phyloP scores from a whole-genome alignment of 2,888 invertebrate genomes.

The Chalcis sispes region DNA sequence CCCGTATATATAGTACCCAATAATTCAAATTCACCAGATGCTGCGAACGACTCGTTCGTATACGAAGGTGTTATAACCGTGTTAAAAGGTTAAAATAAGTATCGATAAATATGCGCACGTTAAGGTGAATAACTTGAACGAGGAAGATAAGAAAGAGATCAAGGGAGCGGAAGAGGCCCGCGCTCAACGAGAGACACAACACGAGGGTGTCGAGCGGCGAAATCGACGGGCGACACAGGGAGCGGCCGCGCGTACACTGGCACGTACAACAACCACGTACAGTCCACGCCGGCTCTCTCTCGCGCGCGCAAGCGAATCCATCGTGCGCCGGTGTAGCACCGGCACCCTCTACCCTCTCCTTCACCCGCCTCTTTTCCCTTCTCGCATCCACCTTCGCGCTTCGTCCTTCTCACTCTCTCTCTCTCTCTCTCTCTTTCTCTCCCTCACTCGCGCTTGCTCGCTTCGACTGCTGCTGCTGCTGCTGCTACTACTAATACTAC shows the following conservation, averaged over 20 bases:
- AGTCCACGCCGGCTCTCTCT: conserved; percentile 52
- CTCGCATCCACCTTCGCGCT: no score
- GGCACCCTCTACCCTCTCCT: conserved; percentile 48
- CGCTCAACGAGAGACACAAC: no score
- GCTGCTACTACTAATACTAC: no score
- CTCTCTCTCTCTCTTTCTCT: no score
- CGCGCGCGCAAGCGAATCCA: conserved; percentile 58
- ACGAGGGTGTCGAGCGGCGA: conserved; percentile 46
- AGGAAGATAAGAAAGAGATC: conserved; percentile 60
- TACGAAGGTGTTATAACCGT: background rate
- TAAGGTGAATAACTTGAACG: conserved; percentile 29
- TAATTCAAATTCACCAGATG: no score
- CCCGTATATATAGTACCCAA: background rate
- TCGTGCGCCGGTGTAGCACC: conserved; percentile 15
- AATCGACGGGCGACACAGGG: conserved; percentile 72
- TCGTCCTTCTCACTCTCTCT: conserved; percentile 10
- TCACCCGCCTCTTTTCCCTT: conserved; percentile 49
- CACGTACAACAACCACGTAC: conserved; percentile 52
- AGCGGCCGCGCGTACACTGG: conserved; percentile 75
- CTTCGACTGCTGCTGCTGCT: no score
- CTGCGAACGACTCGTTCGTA: background rate
- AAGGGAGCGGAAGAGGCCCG: no score
- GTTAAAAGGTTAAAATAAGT: background rate
- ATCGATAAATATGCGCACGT: background rate
- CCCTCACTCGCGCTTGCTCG: no score